Evolutionary conservation across 2,888 invertebrate species (phyloP).

Genomic region (Stictocephala bisonia): DNA sequence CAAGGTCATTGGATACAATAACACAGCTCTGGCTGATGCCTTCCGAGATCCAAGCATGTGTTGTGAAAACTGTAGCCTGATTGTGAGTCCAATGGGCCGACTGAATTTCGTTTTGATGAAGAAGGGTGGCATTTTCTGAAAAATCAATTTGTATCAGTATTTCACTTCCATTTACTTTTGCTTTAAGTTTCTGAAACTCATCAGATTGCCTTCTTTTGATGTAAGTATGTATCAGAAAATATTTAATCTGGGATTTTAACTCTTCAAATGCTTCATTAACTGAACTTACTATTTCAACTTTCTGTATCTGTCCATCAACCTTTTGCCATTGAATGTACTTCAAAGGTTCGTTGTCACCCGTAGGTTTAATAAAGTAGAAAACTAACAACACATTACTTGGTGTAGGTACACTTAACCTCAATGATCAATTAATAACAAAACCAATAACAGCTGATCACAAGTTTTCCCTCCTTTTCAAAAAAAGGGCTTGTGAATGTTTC

Average conservation of each 20-base stretch:
- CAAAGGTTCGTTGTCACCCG: too few species aligned
- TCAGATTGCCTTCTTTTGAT: neutral
- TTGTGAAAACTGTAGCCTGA: slow-evolving; percentile 4
- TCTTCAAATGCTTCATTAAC: slow-evolving; percentile 1
- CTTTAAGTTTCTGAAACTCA: neutral
- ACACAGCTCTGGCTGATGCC: slow-evolving; percentile 3
- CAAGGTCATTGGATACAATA: slow-evolving; percentile 10
- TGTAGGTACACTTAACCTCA: too few species aligned
- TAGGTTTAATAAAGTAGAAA: too few species aligned
- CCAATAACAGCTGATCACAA: too few species aligned
- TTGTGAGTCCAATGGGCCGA: slow-evolving; percentile 21
- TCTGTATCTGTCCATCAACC: neutral
- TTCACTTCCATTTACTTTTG: neutral
- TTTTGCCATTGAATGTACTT: slow-evolving; percentile 20
- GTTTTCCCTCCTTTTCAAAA: too few species aligned
- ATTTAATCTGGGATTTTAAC: neutral
- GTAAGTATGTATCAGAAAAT: slow-evolving; percentile 5
- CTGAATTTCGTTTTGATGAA: slow-evolving; percentile 15
- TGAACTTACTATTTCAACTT: slow-evolving; percentile 3
- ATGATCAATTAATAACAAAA: too few species aligned
- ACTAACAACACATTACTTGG: too few species aligned
- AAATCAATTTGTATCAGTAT: slow-evolving; percentile 26
- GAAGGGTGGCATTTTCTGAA: slow-evolving; percentile 21
- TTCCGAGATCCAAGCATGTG: slow-evolving; percentile 8
- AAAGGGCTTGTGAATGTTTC: too few species aligned